These are phyloP conservation scores for Episyrphus balteatus DNA, from an alignment of 1,140 invertebrate species.

Conservation along the genomic window DNA sequence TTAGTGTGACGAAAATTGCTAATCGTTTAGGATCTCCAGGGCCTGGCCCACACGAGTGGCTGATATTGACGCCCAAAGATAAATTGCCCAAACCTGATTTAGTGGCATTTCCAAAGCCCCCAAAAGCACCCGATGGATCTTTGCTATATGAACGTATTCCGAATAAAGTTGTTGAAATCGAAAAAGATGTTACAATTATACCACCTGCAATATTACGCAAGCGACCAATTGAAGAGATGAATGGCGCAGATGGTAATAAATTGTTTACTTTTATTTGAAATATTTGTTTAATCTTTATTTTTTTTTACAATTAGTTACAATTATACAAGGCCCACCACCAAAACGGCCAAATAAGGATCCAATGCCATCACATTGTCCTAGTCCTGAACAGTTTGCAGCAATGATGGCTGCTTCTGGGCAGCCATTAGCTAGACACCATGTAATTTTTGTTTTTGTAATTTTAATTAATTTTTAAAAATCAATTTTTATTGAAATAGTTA, in stretches of 20 bases:
- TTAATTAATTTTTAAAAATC: background rate
- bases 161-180: conserved; percentile 59
- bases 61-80: conserved; percentile 65
- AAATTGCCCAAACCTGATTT: conserved; percentile 65
- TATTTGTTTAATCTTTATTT: background rate
- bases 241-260: conserved; percentile 72
- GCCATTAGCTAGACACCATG: conserved; percentile 51
- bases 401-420: conserved; percentile 52
- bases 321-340: conserved; percentile 47
- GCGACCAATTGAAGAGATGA: conserved; percentile 65
- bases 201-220: conserved; percentile 50
- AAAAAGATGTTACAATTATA: conserved; percentile 42
- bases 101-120: conserved; percentile 77
- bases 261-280: background rate
- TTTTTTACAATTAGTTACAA: conserved; percentile 22
- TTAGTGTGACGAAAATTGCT: conserved; percentile 66
- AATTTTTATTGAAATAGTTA: conserved; percentile 32
- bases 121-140: conserved; percentile 75
- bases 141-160: conserved; percentile 72
- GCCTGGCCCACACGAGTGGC: conserved; percentile 61
- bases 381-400: conserved; percentile 52
- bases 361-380: conserved; percentile 52
- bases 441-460: conserved; percentile 21
- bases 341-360: conserved; percentile 59
- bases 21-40: conserved; percentile 59